phyloP scores from a whole-genome alignment of 2,888 invertebrate species.

The Phymatocera aterrima region DNA sequence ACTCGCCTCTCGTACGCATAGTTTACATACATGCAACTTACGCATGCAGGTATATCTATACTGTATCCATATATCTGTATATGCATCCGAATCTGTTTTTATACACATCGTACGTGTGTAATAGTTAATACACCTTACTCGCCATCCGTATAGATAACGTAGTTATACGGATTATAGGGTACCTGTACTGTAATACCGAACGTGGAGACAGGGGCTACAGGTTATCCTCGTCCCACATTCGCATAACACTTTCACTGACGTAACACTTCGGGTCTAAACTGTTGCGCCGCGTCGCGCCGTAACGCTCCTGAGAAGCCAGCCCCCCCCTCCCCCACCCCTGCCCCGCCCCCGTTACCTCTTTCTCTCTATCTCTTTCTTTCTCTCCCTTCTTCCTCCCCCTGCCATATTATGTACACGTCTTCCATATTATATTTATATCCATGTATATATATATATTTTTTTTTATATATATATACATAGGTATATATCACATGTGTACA shows the following conservation, averaged over 20 bases:
- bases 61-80: too few relatives aligned
- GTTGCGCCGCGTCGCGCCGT: slow-evolving; percentile 68
- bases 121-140: neutral
- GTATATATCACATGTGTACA: neutral
- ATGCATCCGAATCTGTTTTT: too few relatives aligned
- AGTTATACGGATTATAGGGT: neutral
- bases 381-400: slow-evolving; percentile 48
- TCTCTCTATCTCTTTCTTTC: slow-evolving; percentile 31
- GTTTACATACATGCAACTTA: too few relatives aligned
- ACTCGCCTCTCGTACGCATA: too few relatives aligned
- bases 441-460: neutral
- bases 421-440: slow-evolving; percentile 23
- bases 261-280: slow-evolving; percentile 74
- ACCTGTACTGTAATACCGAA: slow-evolving; percentile 48
- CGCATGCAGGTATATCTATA: too few relatives aligned
- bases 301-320: slow-evolving; percentile 55
- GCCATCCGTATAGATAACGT: neutral
- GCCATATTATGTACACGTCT: slow-evolving; percentile 45
- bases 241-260: slow-evolving; percentile 75
- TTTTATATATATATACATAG: neutral
- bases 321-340: slow-evolving; percentile 27
- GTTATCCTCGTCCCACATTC: slow-evolving; percentile 75
- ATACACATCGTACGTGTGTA: neutral
- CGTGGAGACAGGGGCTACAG: slow-evolving; percentile 72
- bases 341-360: slow-evolving; percentile 59